A percentile compares a stretch with the other conserved stretches of the same genome.
Conservation (phyloP, 2,888 invertebrate species). For the Trissolcus brochymenae region DNA sequence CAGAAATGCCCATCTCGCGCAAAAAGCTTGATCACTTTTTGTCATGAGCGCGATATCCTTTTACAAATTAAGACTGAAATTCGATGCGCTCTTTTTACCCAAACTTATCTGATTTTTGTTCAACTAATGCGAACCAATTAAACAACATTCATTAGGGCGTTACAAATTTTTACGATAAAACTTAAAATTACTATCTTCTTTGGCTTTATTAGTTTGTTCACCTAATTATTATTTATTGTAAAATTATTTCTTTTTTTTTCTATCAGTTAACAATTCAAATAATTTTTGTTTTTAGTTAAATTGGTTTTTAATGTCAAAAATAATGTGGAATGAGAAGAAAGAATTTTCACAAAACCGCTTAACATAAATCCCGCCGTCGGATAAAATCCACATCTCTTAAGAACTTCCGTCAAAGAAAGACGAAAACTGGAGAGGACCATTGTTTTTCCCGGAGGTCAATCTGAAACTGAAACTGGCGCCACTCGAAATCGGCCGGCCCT, state of each 20-base stretch:
- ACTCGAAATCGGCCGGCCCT: slow-evolving; percentile 66
- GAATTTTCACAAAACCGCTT: slow-evolving; percentile 9
- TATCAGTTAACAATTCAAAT: too few species aligned
- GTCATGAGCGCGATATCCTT: slow-evolving; percentile 29
- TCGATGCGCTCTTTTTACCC: slow-evolving; percentile 15
- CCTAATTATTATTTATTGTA: neutral
- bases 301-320: neutral
- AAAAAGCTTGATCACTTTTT: slow-evolving; percentile 49
- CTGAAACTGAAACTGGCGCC: slow-evolving; percentile 69
- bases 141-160: neutral
- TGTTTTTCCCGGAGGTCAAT: slow-evolving; percentile 55
- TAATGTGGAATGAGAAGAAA: neutral
- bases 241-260: too few species aligned
- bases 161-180: too few species aligned
- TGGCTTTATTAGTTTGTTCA: too few species aligned
- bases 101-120: slow-evolving; percentile 28
- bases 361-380: slow-evolving; percentile 17
- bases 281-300: too few species aligned
- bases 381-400: slow-evolving; percentile 12
- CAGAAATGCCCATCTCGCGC: slow-evolving; percentile 27
- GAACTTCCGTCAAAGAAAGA: slow-evolving; percentile 41
- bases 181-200: too few species aligned
- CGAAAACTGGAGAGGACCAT: slow-evolving; percentile 39
- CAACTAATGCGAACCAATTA: slow-evolving; percentile 18
- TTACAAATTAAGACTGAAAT: slow-evolving; percentile 37